Evolutionary conservation across 2,888 invertebrate species (phyloP), one percentile per base, ranked within the genome.

Genomic region (Papilio demoleus): DNA sequence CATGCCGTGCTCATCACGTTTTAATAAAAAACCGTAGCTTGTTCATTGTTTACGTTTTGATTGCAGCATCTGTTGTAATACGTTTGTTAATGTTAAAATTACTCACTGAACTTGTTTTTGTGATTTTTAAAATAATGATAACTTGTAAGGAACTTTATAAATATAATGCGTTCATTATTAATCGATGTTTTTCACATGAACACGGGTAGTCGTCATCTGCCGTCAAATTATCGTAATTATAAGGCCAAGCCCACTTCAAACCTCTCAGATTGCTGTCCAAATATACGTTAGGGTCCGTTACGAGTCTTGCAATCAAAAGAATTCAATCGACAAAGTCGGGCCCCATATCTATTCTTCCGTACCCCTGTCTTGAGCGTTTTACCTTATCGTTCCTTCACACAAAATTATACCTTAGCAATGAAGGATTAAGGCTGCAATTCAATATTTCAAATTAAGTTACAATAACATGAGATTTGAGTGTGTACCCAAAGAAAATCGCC

Each of bases 261-360:
- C 83, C 90, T 90, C 91, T 90, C 90, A 81, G 88, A 80, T 90
- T 90, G 88, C 88, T 91, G 90, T 91, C 92, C 91, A 91, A 92
- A 91, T 91, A 90, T 88, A 89, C 92, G 92, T 92, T 92, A 79
- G 91, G 91, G 92, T 87, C 88, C 90, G 91, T 92, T 92, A 90
- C 84, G 85, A 81, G 79, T 80, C 85, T 85, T 81, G 79, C 81
- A 86, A 82, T 88, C 86, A 87, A 91, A 88, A 86, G 88, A 91
- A 88, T 88, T 89, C 84, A 85, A 88, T 88, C 84, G 79, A 77
- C 81, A 72, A 81, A 87, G 80, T 84, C 81, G 85, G 84, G 85
- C 90, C 90, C 92, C 87, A 91, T 92, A 88, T 92, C 92, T 92
- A 91, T 92, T 89, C 91, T 90, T 90, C 78, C 74, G 74, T 83